phyloP scores from a whole-genome alignment of 2,797 vertebrate genomes.

The Amniataba percoides region DNA sequence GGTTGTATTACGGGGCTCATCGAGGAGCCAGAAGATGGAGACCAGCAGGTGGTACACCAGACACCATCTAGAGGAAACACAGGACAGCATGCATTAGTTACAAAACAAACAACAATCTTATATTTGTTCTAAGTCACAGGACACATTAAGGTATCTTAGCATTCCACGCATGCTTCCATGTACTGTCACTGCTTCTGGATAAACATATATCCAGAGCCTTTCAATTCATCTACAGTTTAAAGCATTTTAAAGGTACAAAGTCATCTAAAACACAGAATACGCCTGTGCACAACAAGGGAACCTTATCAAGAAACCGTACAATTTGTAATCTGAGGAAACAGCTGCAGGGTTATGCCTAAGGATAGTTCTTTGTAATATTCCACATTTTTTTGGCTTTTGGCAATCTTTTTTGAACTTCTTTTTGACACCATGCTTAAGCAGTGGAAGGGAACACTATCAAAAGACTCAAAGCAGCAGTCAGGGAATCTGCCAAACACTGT shows the following conservation, averaged over 20 bases:
- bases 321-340: not conserved
- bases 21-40: conserved; percentile 92
- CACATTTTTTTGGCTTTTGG: not conserved
- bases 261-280: not conserved
- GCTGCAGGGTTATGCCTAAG: not conserved
- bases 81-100: conserved; percentile 17
- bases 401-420: not conserved
- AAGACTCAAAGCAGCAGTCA: not conserved
- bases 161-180: not conserved
- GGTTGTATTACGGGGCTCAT: conserved; percentile 86
- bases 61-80: conserved; percentile 86
- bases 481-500: not conserved
- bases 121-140: no score
- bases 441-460: not conserved
- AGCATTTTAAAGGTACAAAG: not conserved
- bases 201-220: not conserved
- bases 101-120: not conserved
- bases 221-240: not conserved
- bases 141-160: not conserved
- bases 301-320: not conserved
- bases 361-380: no score
- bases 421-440: not conserved
- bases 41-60: conserved; percentile 89
- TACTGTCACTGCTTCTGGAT: not conserved
- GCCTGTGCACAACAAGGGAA: not conserved